These are phyloP conservation scores for Saturnia pavonia DNA, from an alignment of 2,888 invertebrate genomes.

Conservation along the genomic window DNA sequence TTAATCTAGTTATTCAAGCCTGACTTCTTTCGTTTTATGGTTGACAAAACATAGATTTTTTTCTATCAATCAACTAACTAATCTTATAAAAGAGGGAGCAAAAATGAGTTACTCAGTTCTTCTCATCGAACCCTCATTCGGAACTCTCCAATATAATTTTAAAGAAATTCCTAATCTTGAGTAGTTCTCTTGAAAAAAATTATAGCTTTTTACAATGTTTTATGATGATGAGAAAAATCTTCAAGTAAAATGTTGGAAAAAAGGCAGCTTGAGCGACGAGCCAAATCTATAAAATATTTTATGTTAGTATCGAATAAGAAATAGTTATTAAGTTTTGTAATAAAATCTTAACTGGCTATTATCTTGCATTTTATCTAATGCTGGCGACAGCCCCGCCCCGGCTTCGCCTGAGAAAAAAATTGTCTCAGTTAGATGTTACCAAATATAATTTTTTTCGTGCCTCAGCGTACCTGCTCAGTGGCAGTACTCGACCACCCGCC, in stretches of 20 bases:
- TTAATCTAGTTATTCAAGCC: neutral
- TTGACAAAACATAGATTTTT: neutral
- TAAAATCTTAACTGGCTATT: too few relatives aligned
- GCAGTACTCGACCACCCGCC: too few relatives aligned
- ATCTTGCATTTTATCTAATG: too few relatives aligned
- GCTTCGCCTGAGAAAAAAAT: too few relatives aligned
- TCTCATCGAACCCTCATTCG: neutral
- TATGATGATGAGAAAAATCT: constrained; percentile 7
- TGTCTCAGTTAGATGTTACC: too few relatives aligned
- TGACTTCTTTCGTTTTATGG: neutral
- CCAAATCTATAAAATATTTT: constrained; percentile 1
- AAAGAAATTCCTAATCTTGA: neutral
- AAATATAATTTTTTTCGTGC: too few relatives aligned
- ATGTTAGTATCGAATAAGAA: neutral
- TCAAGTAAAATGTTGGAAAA: neutral
- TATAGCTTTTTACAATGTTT: constrained; percentile 1
- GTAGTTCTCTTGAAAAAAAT: neutral
- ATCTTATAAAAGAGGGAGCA: neutral
- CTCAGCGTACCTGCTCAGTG: too few relatives aligned
- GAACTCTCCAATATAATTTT: neutral
- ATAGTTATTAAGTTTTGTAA: neutral
- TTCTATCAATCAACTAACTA: neutral
- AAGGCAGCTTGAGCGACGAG: neutral
- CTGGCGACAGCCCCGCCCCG: too few relatives aligned
- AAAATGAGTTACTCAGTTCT: neutral